These are phyloP conservation scores for Porites australiensis DNA, from an alignment of 64 coral and sea anemone genomes.

Conservation along the genomic window DNA sequence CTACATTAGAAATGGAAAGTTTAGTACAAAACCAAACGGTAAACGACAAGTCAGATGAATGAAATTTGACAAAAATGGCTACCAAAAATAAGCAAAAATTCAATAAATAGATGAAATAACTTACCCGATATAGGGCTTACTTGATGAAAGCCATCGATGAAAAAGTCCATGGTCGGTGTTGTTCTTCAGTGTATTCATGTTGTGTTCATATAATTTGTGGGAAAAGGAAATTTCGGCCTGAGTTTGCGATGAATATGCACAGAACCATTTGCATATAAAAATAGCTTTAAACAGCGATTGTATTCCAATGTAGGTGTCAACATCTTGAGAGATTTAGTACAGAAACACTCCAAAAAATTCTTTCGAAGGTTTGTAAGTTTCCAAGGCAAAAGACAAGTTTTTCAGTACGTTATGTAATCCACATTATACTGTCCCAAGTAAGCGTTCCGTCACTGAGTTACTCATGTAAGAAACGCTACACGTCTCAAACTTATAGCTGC, in stretches of 20 bases:
- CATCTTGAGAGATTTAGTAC: not conserved
- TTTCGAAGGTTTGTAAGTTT: constrained; percentile 3
- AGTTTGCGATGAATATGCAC: not conserved
- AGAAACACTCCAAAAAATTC: constrained; percentile 8
- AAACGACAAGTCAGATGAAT: too few species aligned
- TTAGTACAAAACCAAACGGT: too few species aligned
- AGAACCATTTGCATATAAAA: not conserved
- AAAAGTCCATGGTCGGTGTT: constrained; percentile 1
- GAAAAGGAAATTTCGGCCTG: not conserved
- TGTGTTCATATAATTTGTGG: not conserved
- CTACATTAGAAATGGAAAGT: too few species aligned
- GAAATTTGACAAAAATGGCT: not conserved
- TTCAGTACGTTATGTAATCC: not conserved
- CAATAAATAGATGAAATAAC: not conserved
- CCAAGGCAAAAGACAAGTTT: not conserved
- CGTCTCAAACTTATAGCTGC: too few species aligned
- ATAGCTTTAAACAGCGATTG: not conserved
- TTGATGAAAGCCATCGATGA: constrained; percentile 2
- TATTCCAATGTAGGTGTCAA: not conserved
- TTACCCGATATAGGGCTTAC: constrained; percentile 33
- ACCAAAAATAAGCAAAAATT: not conserved
- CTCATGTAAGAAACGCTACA: too few species aligned
- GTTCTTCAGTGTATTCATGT: not conserved
- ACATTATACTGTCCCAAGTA: not conserved
- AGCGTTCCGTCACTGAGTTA: too few species aligned